phyloP scores from a whole-genome alignment of 2,888 invertebrate genomes.

The Oscheius sp. region DNA sequence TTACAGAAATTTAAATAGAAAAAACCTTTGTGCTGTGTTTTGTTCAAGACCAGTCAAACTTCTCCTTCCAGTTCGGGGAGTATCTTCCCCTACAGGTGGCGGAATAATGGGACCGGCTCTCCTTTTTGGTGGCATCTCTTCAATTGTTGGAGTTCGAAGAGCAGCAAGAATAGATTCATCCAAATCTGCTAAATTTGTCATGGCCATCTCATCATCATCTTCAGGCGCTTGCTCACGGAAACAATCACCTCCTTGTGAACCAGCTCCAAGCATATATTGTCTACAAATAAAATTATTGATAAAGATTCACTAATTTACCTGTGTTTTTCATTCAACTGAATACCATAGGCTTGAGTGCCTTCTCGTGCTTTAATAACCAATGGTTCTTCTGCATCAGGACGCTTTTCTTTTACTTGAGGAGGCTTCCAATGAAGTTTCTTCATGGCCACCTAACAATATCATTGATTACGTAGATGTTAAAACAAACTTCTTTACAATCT shows the following conservation, averaged over 20 bases:
- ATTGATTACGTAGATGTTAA: background rate
- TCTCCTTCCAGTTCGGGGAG: background rate
- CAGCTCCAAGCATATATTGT: conserved; percentile 23
- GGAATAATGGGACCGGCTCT: background rate
- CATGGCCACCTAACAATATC: background rate
- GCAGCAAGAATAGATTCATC: conserved; percentile 21
- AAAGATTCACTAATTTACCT: background rate
- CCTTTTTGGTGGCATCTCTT: background rate
- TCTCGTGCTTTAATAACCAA: conserved; percentile 1
- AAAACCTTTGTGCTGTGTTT: background rate
- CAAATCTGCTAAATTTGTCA: conserved; percentile 1
- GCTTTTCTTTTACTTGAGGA: background rate
- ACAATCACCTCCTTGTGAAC: conserved; percentile 6
- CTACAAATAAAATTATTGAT: background rate
- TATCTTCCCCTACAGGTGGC: too few species aligned
- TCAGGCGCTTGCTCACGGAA: conserved; percentile 3
- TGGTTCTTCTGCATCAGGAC: background rate
- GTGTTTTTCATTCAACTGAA: background rate
- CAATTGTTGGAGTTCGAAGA: background rate
- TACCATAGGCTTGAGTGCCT: conserved; percentile 1
- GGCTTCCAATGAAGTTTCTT: conserved; percentile 13
- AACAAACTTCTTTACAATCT: conserved; percentile 16
- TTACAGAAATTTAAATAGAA: too few species aligned
- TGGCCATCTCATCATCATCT: conserved; percentile 3
- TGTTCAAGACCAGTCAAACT: background rate